Evolutionary conservation across 2,888 invertebrate genomes (phyloP), one percentile per base, ranked within the genome.

Genomic region (Axea sp.): DNA sequence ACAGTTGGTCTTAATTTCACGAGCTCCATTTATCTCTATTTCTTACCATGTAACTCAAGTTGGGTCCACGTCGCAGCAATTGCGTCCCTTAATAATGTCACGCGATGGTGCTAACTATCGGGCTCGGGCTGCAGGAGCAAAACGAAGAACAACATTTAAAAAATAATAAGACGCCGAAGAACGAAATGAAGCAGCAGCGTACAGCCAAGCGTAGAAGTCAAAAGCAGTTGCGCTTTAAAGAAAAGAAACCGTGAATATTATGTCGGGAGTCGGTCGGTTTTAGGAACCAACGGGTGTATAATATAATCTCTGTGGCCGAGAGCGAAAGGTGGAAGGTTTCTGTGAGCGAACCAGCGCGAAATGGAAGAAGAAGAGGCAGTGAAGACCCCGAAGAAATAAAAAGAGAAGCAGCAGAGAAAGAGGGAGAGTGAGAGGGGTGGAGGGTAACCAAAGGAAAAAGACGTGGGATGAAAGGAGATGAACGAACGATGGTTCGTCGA

Each of bases 241-340:
- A 62, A 62, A 77, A 78, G 79, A 76, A 81, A 80, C 80, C 80
- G 77, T 79, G 78, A 77, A 76, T 75, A 77, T 76, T 72, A 71
- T 74, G 67, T 69, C 71, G 73, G 72, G 78, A 76, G 76, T 82
- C 79, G 74, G 78, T 77, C 73, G 67, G 76, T 76, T 79, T 80
- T 79, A 68, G 76, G 76, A 68, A 73, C 76, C 71, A 72, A 75
- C 69, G 77, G 75, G 78, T 78, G 80, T 83, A 82, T 83, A 83
- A 84, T 83, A 81, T 83, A 83, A 84, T 83, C 81, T 80, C 81
- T 80, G 77, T 72, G 76, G 74, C 65, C 71, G 76, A 59, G 73
- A 73, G 41, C 69, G 75, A 80, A 77, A 77, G 78, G 77, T 74
- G 73, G 79, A 78, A 76, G 75, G 74, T 71, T 69, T 76, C 65